A percentile compares a stretch with the other conserved stretches of the same genome.
phyloP scores from a whole-genome alignment of 2,113 vertebrate species.

The Neolamprologus toae region DNA sequence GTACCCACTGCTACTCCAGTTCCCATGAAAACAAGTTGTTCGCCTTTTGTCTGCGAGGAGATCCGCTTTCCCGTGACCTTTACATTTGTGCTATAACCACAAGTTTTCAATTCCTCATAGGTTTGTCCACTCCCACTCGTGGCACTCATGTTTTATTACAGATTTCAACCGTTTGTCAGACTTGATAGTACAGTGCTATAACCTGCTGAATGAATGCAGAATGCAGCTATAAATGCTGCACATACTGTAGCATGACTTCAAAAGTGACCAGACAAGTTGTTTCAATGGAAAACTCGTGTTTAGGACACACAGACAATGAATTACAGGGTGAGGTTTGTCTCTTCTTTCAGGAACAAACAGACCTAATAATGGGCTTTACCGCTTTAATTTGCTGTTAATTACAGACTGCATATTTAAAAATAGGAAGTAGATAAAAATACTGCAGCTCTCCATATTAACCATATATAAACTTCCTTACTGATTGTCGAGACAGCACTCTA shows the following conservation, averaged over 20 bases:
- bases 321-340: neutral
- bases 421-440: neutral
- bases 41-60: neutral
- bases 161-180: neutral
- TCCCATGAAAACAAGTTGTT: slow-evolving; percentile 28
- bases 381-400: neutral
- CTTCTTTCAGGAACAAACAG: neutral
- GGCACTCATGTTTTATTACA: neutral
- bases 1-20: neutral
- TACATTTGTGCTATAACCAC: neutral
- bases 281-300: neutral
- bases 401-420: neutral
- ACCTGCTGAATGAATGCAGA: neutral
- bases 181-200: neutral
- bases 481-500: neutral
- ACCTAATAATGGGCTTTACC: neutral
- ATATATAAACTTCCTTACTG: neutral
- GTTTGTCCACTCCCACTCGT: neutral
- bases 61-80: slow-evolving; percentile 44
- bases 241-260: neutral
- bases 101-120: slow-evolving; percentile 13
- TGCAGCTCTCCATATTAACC: neutral
- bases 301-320: neutral
- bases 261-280: neutral
- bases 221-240: neutral